Conservation (phyloP, 1,140 invertebrate genomes). For the Pseudomyrmex flavicornis region DNA sequence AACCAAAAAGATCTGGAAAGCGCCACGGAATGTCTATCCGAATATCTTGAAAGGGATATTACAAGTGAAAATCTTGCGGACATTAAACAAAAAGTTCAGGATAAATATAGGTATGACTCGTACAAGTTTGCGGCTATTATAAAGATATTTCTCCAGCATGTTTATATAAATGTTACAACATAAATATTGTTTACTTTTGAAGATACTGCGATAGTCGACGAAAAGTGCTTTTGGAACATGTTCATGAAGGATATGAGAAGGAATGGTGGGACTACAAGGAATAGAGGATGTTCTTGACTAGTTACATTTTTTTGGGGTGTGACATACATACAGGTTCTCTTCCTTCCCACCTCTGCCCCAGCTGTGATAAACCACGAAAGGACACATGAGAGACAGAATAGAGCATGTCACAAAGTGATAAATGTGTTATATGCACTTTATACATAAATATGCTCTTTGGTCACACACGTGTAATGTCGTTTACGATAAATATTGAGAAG, state of each 20-base stretch:
- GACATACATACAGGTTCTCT: constrained; percentile 58
- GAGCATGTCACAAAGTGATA: constrained; percentile 71
- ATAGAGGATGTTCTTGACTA: constrained; percentile 82
- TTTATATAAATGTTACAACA: background rate
- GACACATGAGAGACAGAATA: constrained; percentile 74
- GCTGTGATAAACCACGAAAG: constrained; percentile 83
- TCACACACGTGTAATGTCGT: constrained; percentile 69
- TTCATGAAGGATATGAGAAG: constrained; percentile 99
- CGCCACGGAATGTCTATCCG: constrained; percentile 98
- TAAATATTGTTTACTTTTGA: constrained; percentile 76
- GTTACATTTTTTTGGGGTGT: constrained; percentile 62
- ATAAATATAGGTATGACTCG: constrained; percentile 95
- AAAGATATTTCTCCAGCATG: background rate
- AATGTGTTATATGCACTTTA: constrained; percentile 71
- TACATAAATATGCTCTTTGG: constrained; percentile 74
- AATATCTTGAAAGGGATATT: constrained; percentile 99
- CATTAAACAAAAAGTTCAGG: constrained; percentile 99
- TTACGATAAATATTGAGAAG: constrained; percentile 67
- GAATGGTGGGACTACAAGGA: constrained; percentile 98
- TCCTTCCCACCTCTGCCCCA: constrained; percentile 78
- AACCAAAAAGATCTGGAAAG: constrained; percentile 99
- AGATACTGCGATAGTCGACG: constrained; percentile 99
- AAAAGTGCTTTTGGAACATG: constrained; percentile 97
- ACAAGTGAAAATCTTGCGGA: constrained; percentile 98
- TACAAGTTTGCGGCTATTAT: background rate